Evolutionary conservation across 2,888 invertebrate species (phyloP).

Genomic region (Hipparchia sbordonii): DNA sequence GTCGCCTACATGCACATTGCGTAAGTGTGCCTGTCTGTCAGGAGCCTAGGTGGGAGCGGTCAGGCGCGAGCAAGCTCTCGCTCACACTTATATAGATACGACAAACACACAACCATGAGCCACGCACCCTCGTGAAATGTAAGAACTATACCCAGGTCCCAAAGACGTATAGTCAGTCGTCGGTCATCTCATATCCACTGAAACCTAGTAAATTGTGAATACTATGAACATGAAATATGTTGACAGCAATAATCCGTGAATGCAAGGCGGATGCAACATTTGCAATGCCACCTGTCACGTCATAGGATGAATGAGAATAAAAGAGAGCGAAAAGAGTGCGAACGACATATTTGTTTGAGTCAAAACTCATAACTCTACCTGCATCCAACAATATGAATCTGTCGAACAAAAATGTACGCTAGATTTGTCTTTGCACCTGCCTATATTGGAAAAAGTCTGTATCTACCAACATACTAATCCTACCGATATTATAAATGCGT

Average conservation of each 20-base stretch:
- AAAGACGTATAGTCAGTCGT: too few relatives aligned
- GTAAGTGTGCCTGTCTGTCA: too few relatives aligned
- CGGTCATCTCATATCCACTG: too few relatives aligned
- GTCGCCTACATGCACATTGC: too few relatives aligned
- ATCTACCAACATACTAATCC: too few relatives aligned
- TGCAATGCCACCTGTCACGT: conserved; percentile 11
- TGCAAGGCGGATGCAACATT: conserved; percentile 5
- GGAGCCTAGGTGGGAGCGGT: too few relatives aligned
- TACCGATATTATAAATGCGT: too few relatives aligned
- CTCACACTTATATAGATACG: too few relatives aligned
- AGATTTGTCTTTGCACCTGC: not conserved
- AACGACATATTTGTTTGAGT: conserved; percentile 9
- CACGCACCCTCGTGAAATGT: too few relatives aligned
- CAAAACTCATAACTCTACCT: conserved; percentile 6
- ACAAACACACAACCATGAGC: too few relatives aligned
- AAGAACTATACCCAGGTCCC: too few relatives aligned
- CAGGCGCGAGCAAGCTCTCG: too few relatives aligned
- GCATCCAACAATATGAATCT: not conserved
- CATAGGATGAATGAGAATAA: conserved; percentile 1
- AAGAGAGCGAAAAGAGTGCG: conserved; percentile 6
- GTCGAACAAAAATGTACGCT: conserved; percentile 9
- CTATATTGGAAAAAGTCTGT: not conserved
- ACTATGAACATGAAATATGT: not conserved
- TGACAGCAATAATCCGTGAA: not conserved
- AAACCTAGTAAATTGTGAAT: not conserved